Percentiles rank a stretch among this genome's conserved stretches.
These are phyloP conservation scores for Corythornis leucogaster DNA, from an alignment of 2,797 vertebrate genomes.

Conservation along the genomic window DNA sequence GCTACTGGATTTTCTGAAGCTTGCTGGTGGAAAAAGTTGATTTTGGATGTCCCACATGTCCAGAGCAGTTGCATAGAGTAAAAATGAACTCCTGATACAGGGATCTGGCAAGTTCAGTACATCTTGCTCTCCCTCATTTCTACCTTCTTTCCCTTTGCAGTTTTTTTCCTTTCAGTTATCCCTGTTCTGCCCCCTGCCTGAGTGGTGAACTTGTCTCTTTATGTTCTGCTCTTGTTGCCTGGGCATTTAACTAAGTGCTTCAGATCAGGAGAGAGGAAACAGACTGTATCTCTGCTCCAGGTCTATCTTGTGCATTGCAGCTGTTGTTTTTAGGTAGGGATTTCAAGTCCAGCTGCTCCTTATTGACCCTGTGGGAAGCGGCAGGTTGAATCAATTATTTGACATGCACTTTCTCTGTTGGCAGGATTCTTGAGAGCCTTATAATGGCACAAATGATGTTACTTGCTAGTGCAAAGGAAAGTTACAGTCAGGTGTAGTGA, in stretches of 20 bases:
- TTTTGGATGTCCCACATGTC: background rate
- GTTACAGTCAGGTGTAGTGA: slow-evolving; percentile 17
- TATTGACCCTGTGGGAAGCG: slow-evolving; percentile 35
- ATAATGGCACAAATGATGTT: slow-evolving; percentile 31
- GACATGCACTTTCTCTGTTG: slow-evolving; percentile 6
- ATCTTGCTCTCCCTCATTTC: background rate
- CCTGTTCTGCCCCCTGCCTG: background rate
- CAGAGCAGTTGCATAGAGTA: background rate
- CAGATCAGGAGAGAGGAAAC: background rate
- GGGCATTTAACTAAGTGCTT: background rate
- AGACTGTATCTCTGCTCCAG: background rate
- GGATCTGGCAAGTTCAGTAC: background rate
- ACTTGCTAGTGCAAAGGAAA: slow-evolving; percentile 31
- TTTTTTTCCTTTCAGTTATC: background rate
- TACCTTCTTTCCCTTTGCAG: background rate
- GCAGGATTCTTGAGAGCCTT: slow-evolving; percentile 16
- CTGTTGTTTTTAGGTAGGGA: slow-evolving; percentile 45
- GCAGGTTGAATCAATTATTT: slow-evolving; percentile 54
- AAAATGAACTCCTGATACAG: background rate
- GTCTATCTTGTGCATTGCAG: background rate
- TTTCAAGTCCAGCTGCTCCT: slow-evolving; percentile 58
- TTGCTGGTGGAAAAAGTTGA: background rate
- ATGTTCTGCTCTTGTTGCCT: background rate
- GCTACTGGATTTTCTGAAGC: background rate
- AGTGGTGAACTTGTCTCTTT: background rate